These are phyloP conservation scores for Heliconius eleuchia DNA, from an alignment of 1,140 invertebrate genomes.

Conservation along the genomic window DNA sequence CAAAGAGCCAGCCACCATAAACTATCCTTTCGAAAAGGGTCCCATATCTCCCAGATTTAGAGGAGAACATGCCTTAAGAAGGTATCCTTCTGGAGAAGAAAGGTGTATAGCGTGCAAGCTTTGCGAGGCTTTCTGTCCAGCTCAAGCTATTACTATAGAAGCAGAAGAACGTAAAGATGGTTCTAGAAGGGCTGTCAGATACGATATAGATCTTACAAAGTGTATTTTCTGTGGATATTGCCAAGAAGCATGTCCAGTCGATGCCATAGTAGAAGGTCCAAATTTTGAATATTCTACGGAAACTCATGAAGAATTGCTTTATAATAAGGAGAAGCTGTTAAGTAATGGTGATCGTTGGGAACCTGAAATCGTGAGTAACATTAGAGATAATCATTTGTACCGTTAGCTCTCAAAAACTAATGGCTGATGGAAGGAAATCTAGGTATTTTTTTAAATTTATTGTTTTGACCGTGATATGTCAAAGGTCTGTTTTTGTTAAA, in stretches of 20 bases:
- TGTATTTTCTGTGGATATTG: constrained; percentile 74
- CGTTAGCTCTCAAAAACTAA: constrained; percentile 82
- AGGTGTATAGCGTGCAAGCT: constrained; percentile 99
- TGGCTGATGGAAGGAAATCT: too few species aligned
- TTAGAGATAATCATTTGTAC: constrained; percentile 98
- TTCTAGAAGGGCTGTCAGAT: constrained; percentile 56
- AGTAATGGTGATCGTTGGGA: constrained; percentile 99
- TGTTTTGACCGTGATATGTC: too few species aligned
- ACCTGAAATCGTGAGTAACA: constrained; percentile 97
- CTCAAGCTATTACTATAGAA: constrained; percentile 71
- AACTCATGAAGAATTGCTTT: constrained; percentile 98
- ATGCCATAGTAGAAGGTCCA: constrained; percentile 99
- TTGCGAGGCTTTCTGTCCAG: constrained; percentile 96
- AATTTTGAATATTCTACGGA: constrained; percentile 99
- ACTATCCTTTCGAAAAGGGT: constrained; percentile 99
- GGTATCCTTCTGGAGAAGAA: constrained; percentile 99
- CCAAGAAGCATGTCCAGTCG: constrained; percentile 97
- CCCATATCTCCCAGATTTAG: constrained; percentile 97
- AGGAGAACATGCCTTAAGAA: constrained; percentile 97
- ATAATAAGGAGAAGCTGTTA: constrained; percentile 99
- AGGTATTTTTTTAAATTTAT: too few species aligned
- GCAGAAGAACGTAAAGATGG: constrained; percentile 63
- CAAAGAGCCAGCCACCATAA: constrained; percentile 97
- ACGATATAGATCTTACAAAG: constrained; percentile 69
- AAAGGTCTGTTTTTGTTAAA: too few species aligned